Conservation (phyloP, 2,113 vertebrate species). For the Strigops habroptila region DNA sequence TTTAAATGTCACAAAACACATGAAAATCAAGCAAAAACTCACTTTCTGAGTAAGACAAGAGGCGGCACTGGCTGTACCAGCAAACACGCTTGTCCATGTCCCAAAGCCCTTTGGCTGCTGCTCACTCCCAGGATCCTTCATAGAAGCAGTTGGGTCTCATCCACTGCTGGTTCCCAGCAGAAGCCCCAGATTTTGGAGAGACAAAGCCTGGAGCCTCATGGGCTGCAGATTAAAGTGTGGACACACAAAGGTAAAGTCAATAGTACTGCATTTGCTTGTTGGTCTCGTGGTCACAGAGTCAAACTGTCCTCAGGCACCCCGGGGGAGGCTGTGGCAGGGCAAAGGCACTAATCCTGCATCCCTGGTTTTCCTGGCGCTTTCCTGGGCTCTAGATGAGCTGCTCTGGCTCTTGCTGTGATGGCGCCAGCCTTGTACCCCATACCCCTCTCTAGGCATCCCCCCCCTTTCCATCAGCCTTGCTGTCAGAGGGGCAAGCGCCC, state of each 20-base stretch:
- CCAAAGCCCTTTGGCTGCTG: not conserved
- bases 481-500: not conserved
- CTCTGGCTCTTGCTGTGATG: not conserved
- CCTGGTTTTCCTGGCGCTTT: not conserved
- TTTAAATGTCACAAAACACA: not conserved
- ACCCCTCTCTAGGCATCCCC: not conserved
- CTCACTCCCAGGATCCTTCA: accelerated
- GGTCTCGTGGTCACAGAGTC: accelerated
- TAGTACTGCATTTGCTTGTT: not conserved
- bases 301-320: not conserved
- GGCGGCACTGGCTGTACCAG: not conserved
- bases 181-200: not conserved
- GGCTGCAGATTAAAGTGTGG: not conserved
- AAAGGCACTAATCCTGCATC: not conserved
- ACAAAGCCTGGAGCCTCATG: not conserved
- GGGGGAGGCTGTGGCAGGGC: not conserved
- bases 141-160: not conserved
- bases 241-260: not conserved
- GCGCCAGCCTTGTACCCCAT: not conserved
- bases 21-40: not conserved
- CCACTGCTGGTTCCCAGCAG: not conserved
- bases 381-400: not conserved
- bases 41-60: not conserved
- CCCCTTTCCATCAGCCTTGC: not conserved
- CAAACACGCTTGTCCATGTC: not conserved